Percentiles rank a stretch among this genome's conserved stretches.
phyloP scores from a whole-genome alignment of 1,140 invertebrate species.

The Gryllus bimaculatus region DNA sequence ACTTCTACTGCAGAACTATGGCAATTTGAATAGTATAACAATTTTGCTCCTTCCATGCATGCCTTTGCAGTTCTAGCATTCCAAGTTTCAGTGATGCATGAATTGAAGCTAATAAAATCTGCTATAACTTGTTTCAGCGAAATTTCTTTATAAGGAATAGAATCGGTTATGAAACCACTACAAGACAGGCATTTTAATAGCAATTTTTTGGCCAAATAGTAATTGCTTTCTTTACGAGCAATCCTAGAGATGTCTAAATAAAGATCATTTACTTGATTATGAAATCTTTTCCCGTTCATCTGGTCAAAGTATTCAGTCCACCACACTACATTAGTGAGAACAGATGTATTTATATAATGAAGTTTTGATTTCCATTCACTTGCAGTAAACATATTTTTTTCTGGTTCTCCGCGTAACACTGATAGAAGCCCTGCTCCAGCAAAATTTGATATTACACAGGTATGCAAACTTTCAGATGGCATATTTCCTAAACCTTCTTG shows the following conservation, averaged over 20 bases:
- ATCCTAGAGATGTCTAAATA: slow-evolving; percentile 60
- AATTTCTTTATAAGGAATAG: slow-evolving; percentile 21
- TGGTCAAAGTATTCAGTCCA: slow-evolving; percentile 60
- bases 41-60: slow-evolving; percentile 33
- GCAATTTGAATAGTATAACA: slow-evolving; percentile 33
- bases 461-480: slow-evolving; percentile 52
- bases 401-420: slow-evolving; percentile 39
- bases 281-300: background rate
- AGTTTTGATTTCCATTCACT: background rate
- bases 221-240: slow-evolving; percentile 75
- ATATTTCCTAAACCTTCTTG: slow-evolving; percentile 52
- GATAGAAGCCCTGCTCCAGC: slow-evolving; percentile 46
- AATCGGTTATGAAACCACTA: slow-evolving; percentile 8
- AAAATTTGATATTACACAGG: slow-evolving; percentile 53
- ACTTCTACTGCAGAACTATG: slow-evolving; percentile 53
- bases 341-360: slow-evolving; percentile 7
- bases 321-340: slow-evolving; percentile 57
- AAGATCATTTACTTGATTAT: slow-evolving; percentile 26
- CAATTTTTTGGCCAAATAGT: slow-evolving; percentile 56
- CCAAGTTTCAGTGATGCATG: background rate
- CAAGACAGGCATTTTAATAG: slow-evolving; percentile 44
- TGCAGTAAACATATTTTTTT: slow-evolving; percentile 41
- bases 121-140: slow-evolving; percentile 15
- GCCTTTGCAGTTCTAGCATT: slow-evolving; percentile 27
- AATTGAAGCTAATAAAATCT: background rate